Evolutionary conservation across 2,888 invertebrate genomes (phyloP).

Genomic region (Choristoneura rosaceana): DNA sequence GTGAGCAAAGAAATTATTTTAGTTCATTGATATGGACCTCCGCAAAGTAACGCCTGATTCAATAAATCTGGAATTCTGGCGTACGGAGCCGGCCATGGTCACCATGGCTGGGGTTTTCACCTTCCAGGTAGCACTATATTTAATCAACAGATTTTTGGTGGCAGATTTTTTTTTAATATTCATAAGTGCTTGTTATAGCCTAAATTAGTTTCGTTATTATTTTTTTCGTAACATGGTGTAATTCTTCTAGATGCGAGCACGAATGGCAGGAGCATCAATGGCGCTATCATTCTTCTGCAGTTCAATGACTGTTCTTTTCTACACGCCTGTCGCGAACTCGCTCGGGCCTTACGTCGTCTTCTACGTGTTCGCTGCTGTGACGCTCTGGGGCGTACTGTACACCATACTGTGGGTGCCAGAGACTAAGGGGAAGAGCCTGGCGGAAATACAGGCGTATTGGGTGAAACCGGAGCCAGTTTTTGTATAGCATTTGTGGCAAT

Average conservation of each 20-base stretch:
- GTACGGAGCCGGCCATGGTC: too few species aligned
- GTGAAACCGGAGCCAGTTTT: conserved; percentile 58
- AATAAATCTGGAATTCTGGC: too few species aligned
- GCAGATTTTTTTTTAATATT: too few species aligned
- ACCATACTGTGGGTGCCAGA: conserved; percentile 76
- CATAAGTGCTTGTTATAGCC: too few species aligned
- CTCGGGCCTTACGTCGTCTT: conserved; percentile 73
- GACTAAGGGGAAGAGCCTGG: conserved; percentile 75
- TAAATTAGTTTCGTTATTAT: too few species aligned
- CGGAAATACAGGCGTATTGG: conserved; percentile 68
- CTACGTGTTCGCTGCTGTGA: conserved; percentile 69
- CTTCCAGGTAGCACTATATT: too few species aligned
- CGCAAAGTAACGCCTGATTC: too few species aligned
- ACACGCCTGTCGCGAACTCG: conserved; percentile 64
- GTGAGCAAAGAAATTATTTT: too few species aligned
- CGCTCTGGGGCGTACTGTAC: conserved; percentile 68
- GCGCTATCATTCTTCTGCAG: conserved; percentile 74
- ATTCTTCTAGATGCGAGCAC: conserved; percentile 61
- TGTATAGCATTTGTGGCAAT: conserved; percentile 50
- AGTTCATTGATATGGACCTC: too few species aligned
- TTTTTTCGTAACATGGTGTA: not conserved
- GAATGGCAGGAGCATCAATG: conserved; percentile 72
- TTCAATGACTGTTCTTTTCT: conserved; percentile 70
- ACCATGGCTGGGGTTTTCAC: too few species aligned
- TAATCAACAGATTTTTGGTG: too few species aligned